Evolutionary conservation across 2,797 vertebrate species (phyloP).

Genomic region (Falco naumanni): DNA sequence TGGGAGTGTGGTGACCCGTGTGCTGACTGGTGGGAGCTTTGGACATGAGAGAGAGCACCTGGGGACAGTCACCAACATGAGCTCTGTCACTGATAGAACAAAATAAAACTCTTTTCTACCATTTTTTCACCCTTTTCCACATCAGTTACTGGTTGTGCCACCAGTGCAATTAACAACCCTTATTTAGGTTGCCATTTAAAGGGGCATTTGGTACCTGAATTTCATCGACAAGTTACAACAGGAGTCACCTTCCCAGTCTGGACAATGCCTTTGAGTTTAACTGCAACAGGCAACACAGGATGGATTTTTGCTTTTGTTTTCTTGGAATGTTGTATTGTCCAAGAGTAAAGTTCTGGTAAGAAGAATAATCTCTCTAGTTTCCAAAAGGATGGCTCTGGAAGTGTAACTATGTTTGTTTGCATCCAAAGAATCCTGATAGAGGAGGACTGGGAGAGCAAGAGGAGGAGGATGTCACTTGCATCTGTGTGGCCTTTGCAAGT

Average conservation of each 20-base stretch:
- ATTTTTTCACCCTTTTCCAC: neutral
- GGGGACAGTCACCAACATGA: neutral
- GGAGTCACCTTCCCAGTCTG: neutral
- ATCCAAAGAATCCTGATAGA: neutral
- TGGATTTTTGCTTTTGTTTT: neutral
- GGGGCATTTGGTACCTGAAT: neutral
- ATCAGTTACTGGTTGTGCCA: neutral
- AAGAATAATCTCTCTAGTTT: neutral
- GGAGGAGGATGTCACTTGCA: neutral
- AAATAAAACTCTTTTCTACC: neutral
- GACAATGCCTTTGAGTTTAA: neutral
- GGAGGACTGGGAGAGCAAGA: neutral
- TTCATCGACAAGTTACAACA: neutral
- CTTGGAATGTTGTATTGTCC: neutral
- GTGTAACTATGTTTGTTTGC: neutral
- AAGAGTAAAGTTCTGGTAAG: neutral
- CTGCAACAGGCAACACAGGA: neutral
- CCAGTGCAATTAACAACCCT: neutral
- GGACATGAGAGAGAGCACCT: neutral
- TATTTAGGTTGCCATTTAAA: neutral
- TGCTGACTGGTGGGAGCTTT: neutral
- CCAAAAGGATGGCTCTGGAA: neutral
- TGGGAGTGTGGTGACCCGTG: rapidly evolving
- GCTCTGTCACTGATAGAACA: neutral
- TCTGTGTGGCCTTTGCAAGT: neutral